Evolutionary conservation across 2,797 vertebrate species (phyloP).

Genomic region (Tokudaia tokunoshimensis): DNA sequence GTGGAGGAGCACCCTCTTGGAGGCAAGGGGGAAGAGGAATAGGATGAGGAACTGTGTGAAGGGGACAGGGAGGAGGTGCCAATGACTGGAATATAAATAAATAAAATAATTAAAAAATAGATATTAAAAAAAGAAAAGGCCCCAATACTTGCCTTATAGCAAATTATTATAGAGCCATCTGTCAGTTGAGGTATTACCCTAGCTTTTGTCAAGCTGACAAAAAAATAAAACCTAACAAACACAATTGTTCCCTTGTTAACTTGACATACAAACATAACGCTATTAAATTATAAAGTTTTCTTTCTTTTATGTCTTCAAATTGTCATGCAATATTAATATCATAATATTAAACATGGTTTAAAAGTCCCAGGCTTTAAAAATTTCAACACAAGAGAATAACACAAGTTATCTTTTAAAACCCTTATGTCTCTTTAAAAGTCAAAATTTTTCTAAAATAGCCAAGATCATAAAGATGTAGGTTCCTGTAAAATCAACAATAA

Average conservation of each 20-base stretch:
- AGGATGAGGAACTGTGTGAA: neutral
- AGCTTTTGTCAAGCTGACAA: neutral
- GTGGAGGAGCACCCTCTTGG: neutral
- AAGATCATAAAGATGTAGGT: neutral
- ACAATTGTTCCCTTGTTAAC: neutral
- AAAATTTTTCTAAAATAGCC: neutral
- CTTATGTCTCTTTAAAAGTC: neutral
- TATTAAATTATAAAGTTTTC: neutral
- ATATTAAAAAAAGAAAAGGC: neutral
- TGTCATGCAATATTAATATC: neutral
- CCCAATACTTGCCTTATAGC: neutral
- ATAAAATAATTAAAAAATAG: neutral
- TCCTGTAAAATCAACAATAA: neutral
- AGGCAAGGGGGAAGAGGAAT: neutral
- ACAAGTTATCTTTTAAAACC: neutral
- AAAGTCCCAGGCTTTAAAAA: neutral
- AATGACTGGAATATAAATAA: neutral
- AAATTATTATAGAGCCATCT: neutral
- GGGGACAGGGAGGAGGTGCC: neutral
- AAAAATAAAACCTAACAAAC: neutral
- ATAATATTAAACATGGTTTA: neutral
- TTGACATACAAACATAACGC: neutral
- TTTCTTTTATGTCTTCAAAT: neutral
- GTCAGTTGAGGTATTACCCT: neutral
- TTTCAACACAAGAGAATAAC: neutral